phyloP scores from a whole-genome alignment of 2,113 vertebrate species.

The Chloroceryle aenea region DNA sequence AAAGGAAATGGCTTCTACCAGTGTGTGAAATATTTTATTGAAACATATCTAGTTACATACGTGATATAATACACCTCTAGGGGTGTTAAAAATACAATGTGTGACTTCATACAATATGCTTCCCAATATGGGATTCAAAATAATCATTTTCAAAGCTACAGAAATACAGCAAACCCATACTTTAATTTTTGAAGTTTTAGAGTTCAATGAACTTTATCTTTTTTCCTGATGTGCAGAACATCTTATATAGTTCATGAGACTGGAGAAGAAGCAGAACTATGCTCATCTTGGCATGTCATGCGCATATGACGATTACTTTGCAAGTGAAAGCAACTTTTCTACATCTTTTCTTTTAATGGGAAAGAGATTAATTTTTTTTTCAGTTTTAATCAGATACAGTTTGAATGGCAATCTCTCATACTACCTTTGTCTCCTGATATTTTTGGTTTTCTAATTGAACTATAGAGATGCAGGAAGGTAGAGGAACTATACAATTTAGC shows the following conservation, averaged over 20 bases:
- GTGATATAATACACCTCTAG: neutral
- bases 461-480: neutral
- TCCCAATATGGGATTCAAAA: neutral
- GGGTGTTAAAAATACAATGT: neutral
- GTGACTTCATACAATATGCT: neutral
- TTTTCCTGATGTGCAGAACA: neutral
- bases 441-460: neutral
- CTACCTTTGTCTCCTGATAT: neutral
- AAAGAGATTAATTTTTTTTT: neutral
- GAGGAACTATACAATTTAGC: neutral
- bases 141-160: neutral
- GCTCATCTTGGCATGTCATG: neutral
- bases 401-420: neutral
- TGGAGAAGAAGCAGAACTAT: neutral
- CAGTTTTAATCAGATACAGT: neutral
- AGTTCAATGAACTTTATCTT: neutral
- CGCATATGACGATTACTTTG: neutral
- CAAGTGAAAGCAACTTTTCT: neutral
- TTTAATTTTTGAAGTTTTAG: neutral
- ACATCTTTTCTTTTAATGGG: neutral
- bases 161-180: neutral
- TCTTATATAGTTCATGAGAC: neutral
- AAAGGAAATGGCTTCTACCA: neutral
- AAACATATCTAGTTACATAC: neutral
- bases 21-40: neutral